Conservation (phyloP, 2,797 vertebrate species). For the Delichon dasypus region DNA sequence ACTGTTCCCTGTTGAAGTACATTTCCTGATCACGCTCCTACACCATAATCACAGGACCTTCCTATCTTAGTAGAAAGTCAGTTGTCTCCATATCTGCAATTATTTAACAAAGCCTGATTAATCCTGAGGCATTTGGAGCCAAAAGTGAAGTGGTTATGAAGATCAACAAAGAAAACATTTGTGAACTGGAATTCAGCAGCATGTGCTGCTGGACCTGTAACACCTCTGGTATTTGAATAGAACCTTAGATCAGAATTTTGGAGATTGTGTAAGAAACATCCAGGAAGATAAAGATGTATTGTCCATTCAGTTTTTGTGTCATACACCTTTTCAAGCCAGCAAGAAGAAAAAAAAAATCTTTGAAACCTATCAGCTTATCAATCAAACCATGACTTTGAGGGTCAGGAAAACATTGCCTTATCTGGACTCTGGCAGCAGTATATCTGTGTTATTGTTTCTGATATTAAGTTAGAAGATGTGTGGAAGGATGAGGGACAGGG, state of each 20-base stretch:
- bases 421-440: not conserved
- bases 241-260: not conserved
- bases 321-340: not conserved
- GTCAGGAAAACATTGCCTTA: not conserved
- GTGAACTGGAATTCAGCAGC: not conserved
- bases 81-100: not conserved
- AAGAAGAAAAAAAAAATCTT: not conserved
- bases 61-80: not conserved
- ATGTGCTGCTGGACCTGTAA: not conserved
- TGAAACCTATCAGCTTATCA: not conserved
- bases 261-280: not conserved
- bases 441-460: not conserved
- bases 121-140: not conserved
- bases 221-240: not conserved
- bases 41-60: not conserved
- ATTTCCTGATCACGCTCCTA: not conserved
- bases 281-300: not conserved
- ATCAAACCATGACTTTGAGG: not conserved
- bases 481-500: not conserved
- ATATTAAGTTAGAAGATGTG: not conserved
- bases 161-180: not conserved
- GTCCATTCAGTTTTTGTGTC: not conserved
- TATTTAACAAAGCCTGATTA: not conserved
- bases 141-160: not conserved
- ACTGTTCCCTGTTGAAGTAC: not conserved